phyloP scores from a whole-genome alignment of 1,140 invertebrate species.

The Lepidurus apus region DNA sequence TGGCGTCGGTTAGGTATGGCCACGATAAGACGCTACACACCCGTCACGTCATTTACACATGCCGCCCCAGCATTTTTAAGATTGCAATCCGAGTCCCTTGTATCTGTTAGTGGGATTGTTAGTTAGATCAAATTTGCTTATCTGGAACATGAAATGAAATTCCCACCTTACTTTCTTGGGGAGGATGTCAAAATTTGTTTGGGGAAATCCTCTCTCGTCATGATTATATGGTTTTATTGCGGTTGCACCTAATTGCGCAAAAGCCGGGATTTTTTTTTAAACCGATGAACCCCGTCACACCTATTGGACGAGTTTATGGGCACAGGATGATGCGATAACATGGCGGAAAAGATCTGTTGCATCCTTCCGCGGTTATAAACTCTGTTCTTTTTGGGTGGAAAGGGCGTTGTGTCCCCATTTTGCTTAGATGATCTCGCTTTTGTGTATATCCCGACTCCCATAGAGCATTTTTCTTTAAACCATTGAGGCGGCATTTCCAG shows the following conservation, averaged over 20 bases:
- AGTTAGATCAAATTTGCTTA: no score
- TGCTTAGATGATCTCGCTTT: background rate
- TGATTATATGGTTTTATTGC: background rate
- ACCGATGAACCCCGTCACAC: background rate
- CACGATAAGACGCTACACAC: background rate
- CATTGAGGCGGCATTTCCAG: background rate
- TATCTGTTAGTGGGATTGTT: no score
- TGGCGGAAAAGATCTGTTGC: constrained; percentile 17
- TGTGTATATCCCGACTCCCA: background rate
- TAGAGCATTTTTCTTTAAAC: no score
- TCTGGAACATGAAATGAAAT: no score
- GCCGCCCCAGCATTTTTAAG: no score
- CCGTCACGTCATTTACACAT: no score
- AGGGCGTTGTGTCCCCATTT: background rate
- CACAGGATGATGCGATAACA: background rate
- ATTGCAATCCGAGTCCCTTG: no score
- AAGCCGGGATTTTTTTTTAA: background rate
- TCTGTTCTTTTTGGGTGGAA: background rate
- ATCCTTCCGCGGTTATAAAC: constrained; percentile 14
- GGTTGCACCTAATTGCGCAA: background rate
- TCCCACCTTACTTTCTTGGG: no score
- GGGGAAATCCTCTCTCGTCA: background rate
- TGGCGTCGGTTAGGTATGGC: background rate
- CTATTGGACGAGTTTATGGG: background rate
- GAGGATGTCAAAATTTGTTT: background rate